Base-by-base conservation (phyloP, 2,888 invertebrate species). In the Rugalucina vietnamica region DNA sequence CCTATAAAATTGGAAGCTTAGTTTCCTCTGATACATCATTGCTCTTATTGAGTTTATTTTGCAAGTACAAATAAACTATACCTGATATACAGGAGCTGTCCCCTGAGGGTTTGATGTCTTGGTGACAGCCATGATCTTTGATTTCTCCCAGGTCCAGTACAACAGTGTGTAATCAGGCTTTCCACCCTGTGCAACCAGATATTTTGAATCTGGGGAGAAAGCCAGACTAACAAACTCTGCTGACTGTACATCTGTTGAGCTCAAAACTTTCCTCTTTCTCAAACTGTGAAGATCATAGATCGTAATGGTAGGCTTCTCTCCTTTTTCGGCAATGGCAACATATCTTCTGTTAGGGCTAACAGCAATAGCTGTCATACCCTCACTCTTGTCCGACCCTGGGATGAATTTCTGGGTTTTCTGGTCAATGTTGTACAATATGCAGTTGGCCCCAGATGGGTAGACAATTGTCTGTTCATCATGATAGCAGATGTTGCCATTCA, bases 161-260 rank as follows among this genome's bases (percentile, higher is more conserved):
- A 97, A 96, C 95, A 97, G 95, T 90, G 96, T 96, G 97, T 97
- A 97, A 94, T 98, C 98, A 0, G 98, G 98, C 85, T 97, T 97
- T 1, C 97, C 97, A 0, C 97, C 97, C 39, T 98, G 96, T 0
- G 97, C 96, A 0, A 97, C 96, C 18, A 99, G 94, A 88, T 97
- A 97, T 93, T 97, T 97, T 1, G 97, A 97, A 94, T 98, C 98
- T 84, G 96, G 96, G 0, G 97, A 97, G 92, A 99, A 98, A 37
- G 96, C 96, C 0, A 98, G 95, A 80, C 97, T 96, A 18, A 96
- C 96, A 93, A 97, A 97, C 91, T 97, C 97, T 79, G 95, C 96
- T 0, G 97, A 93, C 65, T 91, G 89, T 14, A 95, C 92, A 86
- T 95, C 95, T 32, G 92, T 89, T 49, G 94, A 94, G 76, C 93